Conservation (phyloP, 2,888 invertebrate species). For the Acheta domesticus region DNA sequence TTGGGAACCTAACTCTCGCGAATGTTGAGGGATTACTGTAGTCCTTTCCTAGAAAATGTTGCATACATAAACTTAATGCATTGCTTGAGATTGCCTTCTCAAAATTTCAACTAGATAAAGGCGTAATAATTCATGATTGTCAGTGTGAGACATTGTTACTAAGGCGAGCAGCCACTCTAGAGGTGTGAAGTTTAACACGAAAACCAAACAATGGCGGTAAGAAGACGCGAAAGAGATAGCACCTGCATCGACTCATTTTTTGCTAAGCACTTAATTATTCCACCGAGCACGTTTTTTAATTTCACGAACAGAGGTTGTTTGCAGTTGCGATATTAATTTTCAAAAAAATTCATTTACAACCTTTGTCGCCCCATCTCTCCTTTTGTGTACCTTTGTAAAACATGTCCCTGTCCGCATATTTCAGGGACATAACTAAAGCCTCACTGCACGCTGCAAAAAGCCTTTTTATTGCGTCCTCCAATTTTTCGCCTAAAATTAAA, state of each 20-base stretch:
- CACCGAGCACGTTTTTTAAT: not conserved
- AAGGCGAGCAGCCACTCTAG: no score
- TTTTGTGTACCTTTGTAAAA: not conserved
- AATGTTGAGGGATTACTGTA: no score
- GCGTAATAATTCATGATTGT: no score
- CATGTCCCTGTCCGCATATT: conserved; percentile 4
- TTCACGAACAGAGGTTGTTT: not conserved
- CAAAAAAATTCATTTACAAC: conserved; percentile 18
- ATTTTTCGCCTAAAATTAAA: not conserved
- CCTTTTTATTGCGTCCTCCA: conserved; percentile 7
- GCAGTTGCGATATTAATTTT: conserved; percentile 7
- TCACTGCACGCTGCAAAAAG: not conserved
- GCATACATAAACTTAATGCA: no score
- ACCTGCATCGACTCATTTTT: not conserved
- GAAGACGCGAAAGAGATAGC: not conserved
- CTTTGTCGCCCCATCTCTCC: not conserved
- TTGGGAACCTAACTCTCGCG: no score
- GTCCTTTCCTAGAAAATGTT: no score
- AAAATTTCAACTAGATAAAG: no score
- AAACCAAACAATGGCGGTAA: no score
- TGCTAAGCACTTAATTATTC: conserved; percentile 7
- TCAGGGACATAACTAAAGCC: not conserved
- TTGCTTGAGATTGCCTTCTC: no score
- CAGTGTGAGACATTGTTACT: no score
- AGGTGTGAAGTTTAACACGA: no score